Percentiles rank a stretch among this genome's conserved stretches.
Evolutionary conservation across 2,888 invertebrate species (phyloP).

Genomic region (Onchidella celtica): DNA sequence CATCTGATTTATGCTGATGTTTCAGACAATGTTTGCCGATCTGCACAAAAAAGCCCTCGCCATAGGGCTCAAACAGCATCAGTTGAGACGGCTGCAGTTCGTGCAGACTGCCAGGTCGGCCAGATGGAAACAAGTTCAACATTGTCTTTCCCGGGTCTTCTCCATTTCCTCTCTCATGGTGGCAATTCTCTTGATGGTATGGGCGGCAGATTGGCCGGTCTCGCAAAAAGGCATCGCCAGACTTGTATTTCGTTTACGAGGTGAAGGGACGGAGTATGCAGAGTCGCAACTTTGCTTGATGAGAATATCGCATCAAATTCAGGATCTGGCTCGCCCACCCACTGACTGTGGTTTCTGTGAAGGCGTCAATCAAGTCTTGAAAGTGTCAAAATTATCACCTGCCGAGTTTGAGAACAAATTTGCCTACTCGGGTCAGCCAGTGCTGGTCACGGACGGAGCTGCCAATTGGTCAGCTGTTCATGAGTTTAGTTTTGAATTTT

Average conservation of each 20-base stretch:
- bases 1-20: too few species aligned
- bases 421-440: slow-evolving; percentile 89
- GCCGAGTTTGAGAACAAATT: slow-evolving; percentile 87
- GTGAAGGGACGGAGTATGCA: slow-evolving; percentile 53
- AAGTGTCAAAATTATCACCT: slow-evolving; percentile 86
- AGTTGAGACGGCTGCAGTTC: slow-evolving; percentile 60
- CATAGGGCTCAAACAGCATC: slow-evolving; percentile 62
- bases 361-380: slow-evolving; percentile 84
- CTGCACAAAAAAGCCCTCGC: slow-evolving; percentile 62
- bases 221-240: slow-evolving; percentile 54
- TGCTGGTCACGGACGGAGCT: slow-evolving; percentile 92
- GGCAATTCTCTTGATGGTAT: slow-evolving; percentile 47
- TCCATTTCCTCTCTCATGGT: not conserved
- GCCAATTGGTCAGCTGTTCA: slow-evolving; percentile 89
- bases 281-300: slow-evolving; percentile 66
- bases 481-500: slow-evolving; percentile 90
- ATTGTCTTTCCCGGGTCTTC: not conserved
- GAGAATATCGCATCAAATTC: slow-evolving; percentile 57
- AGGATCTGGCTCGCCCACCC: slow-evolving; percentile 86
- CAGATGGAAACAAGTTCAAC: slow-evolving; percentile 3
- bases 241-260: slow-evolving; percentile 60
- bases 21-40: slow-evolving; percentile 39
- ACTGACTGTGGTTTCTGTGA: slow-evolving; percentile 90
- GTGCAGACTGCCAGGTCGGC: slow-evolving; percentile 54
- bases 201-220: slow-evolving; percentile 67